Evolutionary conservation across 1,140 invertebrate genomes (phyloP), one percentile per base, ranked within the genome.

Genomic region (Drosophila triauraria): DNA sequence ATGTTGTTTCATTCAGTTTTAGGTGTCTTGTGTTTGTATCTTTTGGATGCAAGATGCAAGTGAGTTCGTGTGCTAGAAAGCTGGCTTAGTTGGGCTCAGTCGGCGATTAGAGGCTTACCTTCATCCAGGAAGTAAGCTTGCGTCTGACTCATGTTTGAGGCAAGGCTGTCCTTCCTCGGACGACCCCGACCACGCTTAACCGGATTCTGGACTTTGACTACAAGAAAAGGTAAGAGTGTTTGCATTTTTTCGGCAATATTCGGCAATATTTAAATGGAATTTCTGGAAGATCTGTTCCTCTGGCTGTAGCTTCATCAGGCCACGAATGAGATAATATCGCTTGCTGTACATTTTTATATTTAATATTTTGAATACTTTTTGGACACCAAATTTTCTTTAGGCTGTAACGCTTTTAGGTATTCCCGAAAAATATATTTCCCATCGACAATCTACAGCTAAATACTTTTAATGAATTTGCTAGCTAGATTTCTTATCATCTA

Each of bases 101-200:
- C 80, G 60, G 51, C 69, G 61, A 44, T 60, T 54, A 63, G 63
- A 78, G 80, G 74, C 91, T 91, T 94, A 95, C 94, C 95, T 94
- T 96, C 95, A 93, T 96, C 92, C 76, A 93, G 91, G 87, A 93
- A 93, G 82, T 93, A 94, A 93, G 91, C 94, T 91, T 93, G 91
- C 80, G 91, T 75, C 63, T 92, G 78, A 91, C 87, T 93, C 90
- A 91, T 76, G 91, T 93, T 93, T 77, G 91, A 93, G 71, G 77
- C 80, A 82, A 92, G 81, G 75, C 91, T 94, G 82, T 94, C 94
- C 86, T 94, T 95, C 80, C 93, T 93, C 58, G 93, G 94, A 59
- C 94, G 93, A 32, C 94, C 94, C 48, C 94, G 91, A 63, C 94
- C 94, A 48, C 94, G 93, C 80, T 94, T 94, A 92, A 94, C 93